Evolutionary conservation across 2,888 invertebrate species (phyloP), one percentile per base, ranked within the genome.

Genomic region (Heliconius hortense): DNA sequence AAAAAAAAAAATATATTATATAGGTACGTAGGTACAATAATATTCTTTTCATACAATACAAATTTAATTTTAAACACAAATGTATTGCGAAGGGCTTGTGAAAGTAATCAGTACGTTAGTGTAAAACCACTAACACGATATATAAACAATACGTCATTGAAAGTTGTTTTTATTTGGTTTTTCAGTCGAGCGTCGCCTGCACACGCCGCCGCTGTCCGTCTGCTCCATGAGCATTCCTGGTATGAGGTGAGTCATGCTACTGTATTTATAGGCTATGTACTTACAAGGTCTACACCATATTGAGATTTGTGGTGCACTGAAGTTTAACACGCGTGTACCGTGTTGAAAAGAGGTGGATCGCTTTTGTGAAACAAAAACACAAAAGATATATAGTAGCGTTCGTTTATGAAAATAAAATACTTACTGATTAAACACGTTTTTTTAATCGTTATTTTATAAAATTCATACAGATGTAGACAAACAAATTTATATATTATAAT

Each of bases 241-340:
- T 85, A 87, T 89, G 89, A 92, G 93, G 93, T 93, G 91, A 93
- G 91, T 92, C 91, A 93, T 84, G 84, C 78, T 79, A 81, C 85
- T 80, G 79, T 83, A 85, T 84, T 84, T 84, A 84, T 84, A 83
- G 81, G 80, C 79, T 79, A 80, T 77, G 78, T 76, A 78, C 77
- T 76, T 76, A 78, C 76, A 77, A 78, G 78, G 75, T 79, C 77
- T 77, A 79, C 78, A 76, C 73, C 76, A 75, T 75, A 77, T 74
- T 64, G 62, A 76, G 68, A 71, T 71, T 69, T 74, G 71, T 76
- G 62, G 53, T 71, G 56, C 62, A 62, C 53, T 70, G 70, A 56
- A 43, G 21, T 73, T 56, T 70, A 60, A 56, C 64, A 68, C 28
- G 60, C 71, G 71, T 71, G 31, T 62, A 21, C 59, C 43, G 59